These are phyloP conservation scores for Boloria euphrosyne DNA, from an alignment of 2,888 invertebrate genomes.

Conservation along the genomic window DNA sequence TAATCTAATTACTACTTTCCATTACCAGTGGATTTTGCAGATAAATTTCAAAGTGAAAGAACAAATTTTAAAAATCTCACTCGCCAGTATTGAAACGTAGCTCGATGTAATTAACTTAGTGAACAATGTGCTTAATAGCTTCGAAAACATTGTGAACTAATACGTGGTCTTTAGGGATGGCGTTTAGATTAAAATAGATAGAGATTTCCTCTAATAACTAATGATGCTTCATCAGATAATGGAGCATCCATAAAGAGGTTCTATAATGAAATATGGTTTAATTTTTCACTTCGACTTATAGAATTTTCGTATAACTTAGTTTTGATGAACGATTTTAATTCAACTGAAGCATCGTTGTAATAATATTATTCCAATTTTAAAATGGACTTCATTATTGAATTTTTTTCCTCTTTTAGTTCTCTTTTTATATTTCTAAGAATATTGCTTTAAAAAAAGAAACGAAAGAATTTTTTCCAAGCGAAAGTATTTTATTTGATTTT, in stretches of 20 bases:
- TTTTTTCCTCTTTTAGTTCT: no score
- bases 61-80: constrained; percentile 16
- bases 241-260: background rate
- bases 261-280: background rate
- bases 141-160: constrained; percentile 26
- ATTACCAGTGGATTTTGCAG: constrained; percentile 8
- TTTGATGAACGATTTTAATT: no score
- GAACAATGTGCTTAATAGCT: constrained; percentile 26
- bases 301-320: background rate
- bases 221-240: background rate
- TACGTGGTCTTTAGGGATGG: constrained; percentile 23
- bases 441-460: no score
- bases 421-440: no score
- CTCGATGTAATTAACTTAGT: constrained; percentile 25
- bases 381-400: no score
- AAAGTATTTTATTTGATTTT: no score
- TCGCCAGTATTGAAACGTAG: constrained; percentile 26
- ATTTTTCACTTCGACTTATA: background rate
- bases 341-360: no score
- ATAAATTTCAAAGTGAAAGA: constrained; percentile 23
- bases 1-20: constrained; percentile 22
- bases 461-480: no score
- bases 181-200: constrained; percentile 21
- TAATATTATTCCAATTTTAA: no score
- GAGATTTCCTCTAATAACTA: constrained; percentile 15